Percentiles rank a stretch among this genome's conserved stretches.
Conservation (phyloP, 2,888 invertebrate species). For the Thymelicus sylvestris region DNA sequence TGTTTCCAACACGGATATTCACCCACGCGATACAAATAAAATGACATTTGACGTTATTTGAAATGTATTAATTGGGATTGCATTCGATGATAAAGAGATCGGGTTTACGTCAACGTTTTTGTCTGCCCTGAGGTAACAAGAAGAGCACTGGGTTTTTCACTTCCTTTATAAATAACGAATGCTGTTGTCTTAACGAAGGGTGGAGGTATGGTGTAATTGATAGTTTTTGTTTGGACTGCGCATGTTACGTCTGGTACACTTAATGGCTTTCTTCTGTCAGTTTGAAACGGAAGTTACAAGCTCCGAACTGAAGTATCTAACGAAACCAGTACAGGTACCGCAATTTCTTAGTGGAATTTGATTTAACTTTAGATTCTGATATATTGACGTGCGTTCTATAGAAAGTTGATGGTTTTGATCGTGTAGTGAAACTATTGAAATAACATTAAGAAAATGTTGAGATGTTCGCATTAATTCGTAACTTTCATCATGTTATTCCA, state of each 20-base stretch:
- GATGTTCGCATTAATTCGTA: no score
- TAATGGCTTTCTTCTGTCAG: conserved; percentile 38
- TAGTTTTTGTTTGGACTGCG: conserved; percentile 35
- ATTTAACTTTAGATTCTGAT: conserved; percentile 1
- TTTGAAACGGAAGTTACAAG: conserved; percentile 37
- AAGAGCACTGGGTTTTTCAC: conserved; percentile 18
- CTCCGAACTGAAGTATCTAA: conserved; percentile 23
- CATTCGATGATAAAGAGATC: conserved; percentile 41
- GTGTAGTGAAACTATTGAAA: no score
- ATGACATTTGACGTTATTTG: conserved; percentile 59
- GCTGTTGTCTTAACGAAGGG: conserved; percentile 32
- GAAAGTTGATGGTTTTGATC: background rate
- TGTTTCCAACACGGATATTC: conserved; percentile 39
- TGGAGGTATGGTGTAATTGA: conserved; percentile 33
- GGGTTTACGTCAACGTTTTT: conserved; percentile 39
- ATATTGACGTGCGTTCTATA: background rate
- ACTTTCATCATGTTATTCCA: no score
- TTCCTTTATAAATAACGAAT: conserved; percentile 32
- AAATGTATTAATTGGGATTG: conserved; percentile 45
- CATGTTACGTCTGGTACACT: conserved; percentile 22
- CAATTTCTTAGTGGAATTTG: conserved; percentile 1
- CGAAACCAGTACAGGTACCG: conserved; percentile 13
- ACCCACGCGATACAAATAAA: conserved; percentile 57
- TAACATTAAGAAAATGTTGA: no score
- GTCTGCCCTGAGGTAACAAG: conserved; percentile 12